Conservation (phyloP, 2,113 vertebrate species). For the Spea bombifrons region DNA sequence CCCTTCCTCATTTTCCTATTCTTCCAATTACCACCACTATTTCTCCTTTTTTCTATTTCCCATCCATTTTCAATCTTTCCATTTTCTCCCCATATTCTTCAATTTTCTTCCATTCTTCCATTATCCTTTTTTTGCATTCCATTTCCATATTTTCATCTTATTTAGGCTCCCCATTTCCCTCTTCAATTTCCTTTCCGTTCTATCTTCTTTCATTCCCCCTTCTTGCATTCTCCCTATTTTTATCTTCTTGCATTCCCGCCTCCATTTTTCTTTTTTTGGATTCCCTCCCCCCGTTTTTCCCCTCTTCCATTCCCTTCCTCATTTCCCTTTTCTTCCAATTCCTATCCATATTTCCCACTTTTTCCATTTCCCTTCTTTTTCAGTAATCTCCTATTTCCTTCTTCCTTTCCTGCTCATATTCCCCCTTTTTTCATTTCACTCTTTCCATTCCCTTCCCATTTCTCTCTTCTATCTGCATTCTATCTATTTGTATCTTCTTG, state of each 20-base stretch:
- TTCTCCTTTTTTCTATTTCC: background rate
- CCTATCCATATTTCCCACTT: background rate
- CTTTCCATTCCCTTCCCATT: background rate
- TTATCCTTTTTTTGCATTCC: background rate
- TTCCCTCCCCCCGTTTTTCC: no score
- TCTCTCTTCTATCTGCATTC: background rate
- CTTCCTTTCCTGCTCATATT: background rate
- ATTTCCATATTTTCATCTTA: background rate
- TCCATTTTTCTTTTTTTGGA: no score
- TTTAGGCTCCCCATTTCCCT: background rate
- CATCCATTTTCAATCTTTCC: background rate
- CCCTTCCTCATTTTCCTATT: background rate
- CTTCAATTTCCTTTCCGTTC: background rate
- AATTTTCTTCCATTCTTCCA: background rate
- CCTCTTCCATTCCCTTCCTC: background rate
- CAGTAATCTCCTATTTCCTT: background rate
- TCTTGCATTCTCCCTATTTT: background rate
- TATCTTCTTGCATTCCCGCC: background rate
- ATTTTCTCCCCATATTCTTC: background rate
- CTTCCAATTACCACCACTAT: background rate
- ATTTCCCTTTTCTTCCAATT: background rate
- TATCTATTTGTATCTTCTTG: no score
- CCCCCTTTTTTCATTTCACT: background rate
- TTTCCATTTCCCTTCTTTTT: background rate
- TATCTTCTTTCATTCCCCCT: background rate